Evolutionary conservation across 2,888 invertebrate species (phyloP).

Genomic region (Himalopsyche anomala): DNA sequence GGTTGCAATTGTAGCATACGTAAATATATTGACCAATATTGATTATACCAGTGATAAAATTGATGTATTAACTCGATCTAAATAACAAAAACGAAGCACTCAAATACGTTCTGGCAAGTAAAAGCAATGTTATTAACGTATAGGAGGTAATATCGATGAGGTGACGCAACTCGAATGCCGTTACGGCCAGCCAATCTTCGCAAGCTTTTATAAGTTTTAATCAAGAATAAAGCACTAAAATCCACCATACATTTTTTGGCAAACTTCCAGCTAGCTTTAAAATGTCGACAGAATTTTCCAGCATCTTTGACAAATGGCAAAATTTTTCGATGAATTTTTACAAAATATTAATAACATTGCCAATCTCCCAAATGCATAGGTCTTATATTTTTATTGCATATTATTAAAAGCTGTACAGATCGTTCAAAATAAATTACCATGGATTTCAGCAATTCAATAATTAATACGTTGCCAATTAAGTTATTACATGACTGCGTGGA

Average conservation of each 20-base stretch:
- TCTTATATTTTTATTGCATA: no score
- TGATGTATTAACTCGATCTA: not conserved
- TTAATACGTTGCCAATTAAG: not conserved
- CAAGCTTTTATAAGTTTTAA: conserved; percentile 40
- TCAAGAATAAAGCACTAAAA: conserved; percentile 14
- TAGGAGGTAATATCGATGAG: not conserved
- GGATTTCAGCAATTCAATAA: not conserved
- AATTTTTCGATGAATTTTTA: not conserved
- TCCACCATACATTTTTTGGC: conserved; percentile 15
- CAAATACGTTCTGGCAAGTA: not conserved
- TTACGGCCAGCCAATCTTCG: conserved; percentile 23
- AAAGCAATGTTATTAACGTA: conserved; percentile 23
- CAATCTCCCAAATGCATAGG: not conserved
- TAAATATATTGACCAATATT: not conserved
- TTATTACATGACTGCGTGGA: not conserved
- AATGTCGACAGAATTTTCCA: not conserved
- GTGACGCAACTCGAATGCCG: conserved; percentile 19
- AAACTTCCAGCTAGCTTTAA: conserved; percentile 21
- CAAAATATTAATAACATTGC: not conserved
- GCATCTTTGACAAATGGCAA: not conserved
- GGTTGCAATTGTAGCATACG: not conserved
- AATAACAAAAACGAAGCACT: conserved; percentile 24
- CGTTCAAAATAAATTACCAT: no score
- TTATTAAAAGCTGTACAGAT: no score
- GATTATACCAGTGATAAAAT: not conserved